These are phyloP conservation scores for Pseudois nayaur DNA, from an alignment of 2,113 vertebrate genomes.

Conservation along the genomic window DNA sequence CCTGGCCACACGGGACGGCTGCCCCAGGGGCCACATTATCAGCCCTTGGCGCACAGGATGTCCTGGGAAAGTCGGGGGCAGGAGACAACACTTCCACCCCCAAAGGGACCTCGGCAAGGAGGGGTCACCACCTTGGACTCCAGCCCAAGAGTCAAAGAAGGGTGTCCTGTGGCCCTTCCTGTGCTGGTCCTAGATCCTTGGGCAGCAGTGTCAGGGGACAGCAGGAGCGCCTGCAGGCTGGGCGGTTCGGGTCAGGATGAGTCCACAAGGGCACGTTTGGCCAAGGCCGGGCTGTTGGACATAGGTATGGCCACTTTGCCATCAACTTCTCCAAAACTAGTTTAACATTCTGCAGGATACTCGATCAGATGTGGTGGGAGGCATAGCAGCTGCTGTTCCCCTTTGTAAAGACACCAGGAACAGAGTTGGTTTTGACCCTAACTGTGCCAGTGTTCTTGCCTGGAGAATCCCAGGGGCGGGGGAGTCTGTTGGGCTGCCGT, in stretches of 20 bases:
- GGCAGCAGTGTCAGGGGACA: background rate
- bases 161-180: background rate
- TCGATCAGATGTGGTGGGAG: background rate
- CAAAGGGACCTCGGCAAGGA: background rate
- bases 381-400: background rate
- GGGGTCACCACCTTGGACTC: background rate
- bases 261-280: background rate
- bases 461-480: too few relatives aligned
- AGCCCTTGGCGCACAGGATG: background rate
- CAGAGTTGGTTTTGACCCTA: background rate
- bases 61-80: background rate
- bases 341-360: background rate
- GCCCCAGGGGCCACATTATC: background rate
- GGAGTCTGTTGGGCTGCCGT: too few relatives aligned
- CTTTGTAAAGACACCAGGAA: background rate
- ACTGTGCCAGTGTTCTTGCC: background rate
- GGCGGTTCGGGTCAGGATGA: background rate
- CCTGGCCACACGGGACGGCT: fast-evolving
- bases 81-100: background rate
- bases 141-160: background rate
- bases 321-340: background rate
- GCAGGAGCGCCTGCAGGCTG: background rate
- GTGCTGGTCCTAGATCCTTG: background rate
- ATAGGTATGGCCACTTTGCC: background rate
- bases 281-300: background rate